These are phyloP conservation scores for Alcedo atthis DNA, from an alignment of 2,797 vertebrate genomes.

Conservation along the genomic window DNA sequence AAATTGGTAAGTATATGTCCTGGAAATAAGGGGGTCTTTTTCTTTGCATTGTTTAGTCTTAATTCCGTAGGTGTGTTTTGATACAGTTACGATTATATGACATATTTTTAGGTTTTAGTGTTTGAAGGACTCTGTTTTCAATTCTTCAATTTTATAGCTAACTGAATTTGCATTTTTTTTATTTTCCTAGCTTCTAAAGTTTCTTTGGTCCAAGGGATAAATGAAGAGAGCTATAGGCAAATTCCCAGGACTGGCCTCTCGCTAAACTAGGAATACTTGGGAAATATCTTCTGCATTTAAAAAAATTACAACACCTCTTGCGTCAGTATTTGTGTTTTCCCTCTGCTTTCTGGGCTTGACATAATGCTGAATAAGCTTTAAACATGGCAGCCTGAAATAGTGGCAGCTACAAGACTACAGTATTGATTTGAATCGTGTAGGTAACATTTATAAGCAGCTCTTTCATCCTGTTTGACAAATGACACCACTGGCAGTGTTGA, in stretches of 20 bases:
- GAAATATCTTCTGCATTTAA: background rate
- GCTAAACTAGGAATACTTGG: background rate
- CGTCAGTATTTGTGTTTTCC: background rate
- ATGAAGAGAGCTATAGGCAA: background rate
- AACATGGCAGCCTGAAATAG: background rate
- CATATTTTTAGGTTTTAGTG: background rate
- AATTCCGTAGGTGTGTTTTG: background rate
- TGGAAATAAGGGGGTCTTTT: background rate
- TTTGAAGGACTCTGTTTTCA: background rate
- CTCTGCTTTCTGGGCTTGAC: background rate
- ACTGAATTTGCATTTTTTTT: background rate
- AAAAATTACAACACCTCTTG: background rate
- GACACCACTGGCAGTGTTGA: background rate
- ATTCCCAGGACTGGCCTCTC: background rate
- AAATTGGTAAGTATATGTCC: conserved; percentile 78
- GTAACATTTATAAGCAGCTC: background rate
- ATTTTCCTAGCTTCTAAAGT: background rate
- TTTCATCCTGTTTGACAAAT: background rate
- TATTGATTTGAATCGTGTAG: background rate
- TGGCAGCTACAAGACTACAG: background rate
- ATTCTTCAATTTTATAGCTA: background rate
- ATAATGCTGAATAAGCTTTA: background rate
- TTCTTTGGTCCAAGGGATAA: background rate
- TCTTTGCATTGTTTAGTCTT: background rate
- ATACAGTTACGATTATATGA: background rate